Base-by-base conservation (phyloP, 2,113 vertebrate genomes). In the Tursiops truncatus region DNA sequence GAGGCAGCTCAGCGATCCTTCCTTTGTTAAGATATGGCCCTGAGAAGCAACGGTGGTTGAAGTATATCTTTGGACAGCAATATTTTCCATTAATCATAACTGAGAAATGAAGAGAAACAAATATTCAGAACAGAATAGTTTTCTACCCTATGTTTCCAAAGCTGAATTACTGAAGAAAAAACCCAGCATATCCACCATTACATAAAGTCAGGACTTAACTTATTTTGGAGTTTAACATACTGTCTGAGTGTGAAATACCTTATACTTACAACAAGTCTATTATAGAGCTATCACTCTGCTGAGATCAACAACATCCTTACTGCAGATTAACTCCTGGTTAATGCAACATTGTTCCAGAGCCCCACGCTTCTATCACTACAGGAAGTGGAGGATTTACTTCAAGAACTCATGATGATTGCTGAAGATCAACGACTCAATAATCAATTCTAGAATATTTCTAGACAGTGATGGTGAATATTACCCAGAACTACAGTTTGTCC, bases 21-120 rank as follows among this genome's bases (percentile, higher is more conserved):
- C 99, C 99, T 96, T 99, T 99, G 98, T 99, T 99, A 83, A 99
- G 99, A 98, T 99, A 99, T 6, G 99, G 99, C 91, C 99, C 99
- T 44, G 99, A 99, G 99, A 99, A 99, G 98, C 99, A 99, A 90
- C 99, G 99, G 95, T 99, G 99, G 98, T 99, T 99, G 98, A 99
- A 99, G 98, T 99, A 99, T 98, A 99, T 99, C 98, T 99, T 99
- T 98, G 99, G 99, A 98, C 99, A 99, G 98, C 99, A 99, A 98
- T 99, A 99, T 96, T 99, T 99, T 81, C 99, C 99, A 47, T 99
- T 99, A 98, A 99, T 98, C 79, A 98, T 97, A 97, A 99, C 98
- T 99, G 93, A 83, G 93, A 98, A 98, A 98, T 1, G n/a, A 98
- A 97, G 95, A 97, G 89, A 95, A 96, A 89, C 26, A 97, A 98